Percentiles rank a stretch among this genome's conserved stretches.
These are phyloP conservation scores for Monoplex corrugatus DNA, from an alignment of 2,888 invertebrate genomes.

Conservation along the genomic window DNA sequence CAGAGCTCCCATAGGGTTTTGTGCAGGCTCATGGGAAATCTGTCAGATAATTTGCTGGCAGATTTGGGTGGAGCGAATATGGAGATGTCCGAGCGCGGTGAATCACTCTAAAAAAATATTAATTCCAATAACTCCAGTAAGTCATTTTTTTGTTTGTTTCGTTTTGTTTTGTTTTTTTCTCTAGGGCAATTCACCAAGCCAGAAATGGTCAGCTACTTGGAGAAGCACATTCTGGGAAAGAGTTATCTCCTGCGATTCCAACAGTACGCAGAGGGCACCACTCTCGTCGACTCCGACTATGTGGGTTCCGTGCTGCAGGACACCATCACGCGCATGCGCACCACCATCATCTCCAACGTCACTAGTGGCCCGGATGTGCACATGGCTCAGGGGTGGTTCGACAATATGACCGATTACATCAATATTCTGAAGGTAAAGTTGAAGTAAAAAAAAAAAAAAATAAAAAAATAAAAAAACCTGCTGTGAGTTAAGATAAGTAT, in stretches of 20 bases:
- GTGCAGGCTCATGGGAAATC: too few relatives aligned
- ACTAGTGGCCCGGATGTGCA: constrained; percentile 54
- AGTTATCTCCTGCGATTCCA: constrained; percentile 60
- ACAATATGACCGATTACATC: constrained; percentile 70
- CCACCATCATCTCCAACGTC: constrained; percentile 58
- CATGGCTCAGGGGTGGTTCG: constrained; percentile 68
- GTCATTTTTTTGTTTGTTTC: too few relatives aligned
- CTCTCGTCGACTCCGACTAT: constrained; percentile 48
- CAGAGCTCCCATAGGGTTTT: too few relatives aligned
- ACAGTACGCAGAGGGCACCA: constrained; percentile 56
- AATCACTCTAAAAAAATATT: background rate
- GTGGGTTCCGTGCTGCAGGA: constrained; percentile 48
- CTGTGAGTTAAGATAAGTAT: background rate
- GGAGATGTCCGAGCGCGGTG: too few relatives aligned
- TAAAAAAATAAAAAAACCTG: background rate
- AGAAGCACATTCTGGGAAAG: constrained; percentile 61
- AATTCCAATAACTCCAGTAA: background rate
- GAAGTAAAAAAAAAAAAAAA: background rate
- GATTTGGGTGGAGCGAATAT: too few relatives aligned
- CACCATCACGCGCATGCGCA: constrained; percentile 59
- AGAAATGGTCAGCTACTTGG: constrained; percentile 65
- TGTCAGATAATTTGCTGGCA: too few relatives aligned
- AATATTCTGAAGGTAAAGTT: constrained; percentile 62
- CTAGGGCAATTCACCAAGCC: constrained; percentile 61
- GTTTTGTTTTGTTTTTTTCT: background rate